Evolutionary conservation across 2,888 invertebrate species (phyloP), one percentile per base, ranked within the genome.

Genomic region (Callimorpha dominula): DNA sequence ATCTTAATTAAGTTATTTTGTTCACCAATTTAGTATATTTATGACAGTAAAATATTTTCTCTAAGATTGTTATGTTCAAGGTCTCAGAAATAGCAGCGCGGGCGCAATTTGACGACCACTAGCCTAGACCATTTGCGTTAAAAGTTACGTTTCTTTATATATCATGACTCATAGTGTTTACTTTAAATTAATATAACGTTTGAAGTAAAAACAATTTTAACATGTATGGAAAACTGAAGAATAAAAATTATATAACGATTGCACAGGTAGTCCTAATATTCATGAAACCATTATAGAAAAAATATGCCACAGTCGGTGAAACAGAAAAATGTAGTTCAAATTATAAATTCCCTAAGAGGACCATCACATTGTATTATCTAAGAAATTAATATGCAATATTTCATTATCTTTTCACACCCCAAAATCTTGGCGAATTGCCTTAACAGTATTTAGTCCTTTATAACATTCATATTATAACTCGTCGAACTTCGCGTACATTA

Each of bases 321-420:
- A 7, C 42, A 68, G 52, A 43, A 60, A 46, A 17, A 20, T 31
- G 2, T 49, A 52, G 66, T 12, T 42, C n/a, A 57, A 20, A 68
- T 60, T 46, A 49, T 50, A 31, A 20, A 63, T n/a, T 40, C n/a
- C 31, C 40, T 63, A 40, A 63, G 2, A 31, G 31, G 17, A 62
- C 40, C 49, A 62, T 40, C 62, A 49, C 62, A 49, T 31, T 62
- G 49, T 68, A 17, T 46, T 60, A 49, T 49, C 54, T 46, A 69
- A 69, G 62, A 31, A 69, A 62, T 31, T 49, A 62, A 49, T 31
- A 52, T 60, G 65, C 64, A 46, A 54, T 54, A 4, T 54, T 8
- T 57, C 20, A 57, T 57, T 57, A 20, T 12, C 11, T 57, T 54
- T 57, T 12, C 57, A 57, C 57, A 11, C 57, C 31, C 2, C 31